These are phyloP conservation scores for Theristus sp. DNA, from an alignment of 2,888 invertebrate species.

Conservation along the genomic window DNA sequence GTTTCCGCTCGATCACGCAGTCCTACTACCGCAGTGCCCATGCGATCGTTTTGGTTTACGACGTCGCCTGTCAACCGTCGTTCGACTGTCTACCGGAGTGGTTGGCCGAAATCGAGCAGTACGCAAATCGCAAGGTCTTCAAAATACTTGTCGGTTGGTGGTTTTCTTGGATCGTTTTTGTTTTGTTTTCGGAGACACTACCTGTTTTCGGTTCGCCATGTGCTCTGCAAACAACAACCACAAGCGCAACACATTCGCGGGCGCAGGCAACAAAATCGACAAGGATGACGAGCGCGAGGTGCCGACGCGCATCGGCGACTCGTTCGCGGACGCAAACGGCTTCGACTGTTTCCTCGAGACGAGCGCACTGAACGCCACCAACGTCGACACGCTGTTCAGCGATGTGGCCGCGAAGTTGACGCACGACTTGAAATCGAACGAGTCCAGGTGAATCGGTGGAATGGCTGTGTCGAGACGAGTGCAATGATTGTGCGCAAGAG, in stretches of 20 bases:
- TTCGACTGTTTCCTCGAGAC: conserved; percentile 90
- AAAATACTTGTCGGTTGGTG: conserved; percentile 73
- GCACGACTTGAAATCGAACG: conserved; percentile 25
- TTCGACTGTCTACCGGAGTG: conserved; percentile 92
- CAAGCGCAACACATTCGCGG: too few relatives aligned
- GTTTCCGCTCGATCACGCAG: conserved; percentile 86
- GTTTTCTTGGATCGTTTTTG: too few relatives aligned
- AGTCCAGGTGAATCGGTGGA: conserved; percentile 15
- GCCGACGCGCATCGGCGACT: conserved; percentile 73
- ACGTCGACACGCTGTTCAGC: conserved; percentile 85
- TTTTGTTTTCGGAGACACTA: too few relatives aligned
- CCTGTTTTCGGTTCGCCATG: background rate
- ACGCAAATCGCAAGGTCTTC: conserved; percentile 80
- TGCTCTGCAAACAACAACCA: too few relatives aligned
- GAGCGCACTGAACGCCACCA: conserved; percentile 90
- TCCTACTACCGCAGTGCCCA: conserved; percentile 93
- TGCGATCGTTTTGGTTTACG: conserved; percentile 85
- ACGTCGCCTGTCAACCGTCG: conserved; percentile 89
- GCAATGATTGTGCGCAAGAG: too few relatives aligned
- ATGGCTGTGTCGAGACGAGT: too few relatives aligned
- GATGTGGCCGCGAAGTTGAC: conserved; percentile 53
- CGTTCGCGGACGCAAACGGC: conserved; percentile 74
- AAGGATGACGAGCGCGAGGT: conserved; percentile 75
- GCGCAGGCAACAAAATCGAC: conserved; percentile 88
- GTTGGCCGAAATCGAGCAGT: conserved; percentile 89